phyloP scores from a whole-genome alignment of 2,888 invertebrate genomes.

The Carpatolechia fugitivella region DNA sequence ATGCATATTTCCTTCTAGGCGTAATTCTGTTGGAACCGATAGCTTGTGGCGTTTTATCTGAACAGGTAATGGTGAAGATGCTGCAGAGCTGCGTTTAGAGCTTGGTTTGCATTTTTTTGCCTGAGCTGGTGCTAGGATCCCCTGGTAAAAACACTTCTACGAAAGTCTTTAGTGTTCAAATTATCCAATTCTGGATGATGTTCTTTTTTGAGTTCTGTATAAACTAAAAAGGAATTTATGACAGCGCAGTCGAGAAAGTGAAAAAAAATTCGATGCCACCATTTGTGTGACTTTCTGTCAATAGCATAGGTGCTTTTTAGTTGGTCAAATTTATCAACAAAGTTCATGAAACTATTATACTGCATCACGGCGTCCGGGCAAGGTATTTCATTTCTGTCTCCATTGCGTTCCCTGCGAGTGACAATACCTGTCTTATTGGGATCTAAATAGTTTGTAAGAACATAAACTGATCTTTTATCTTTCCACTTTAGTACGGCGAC shows the following conservation, averaged over 20 bases:
- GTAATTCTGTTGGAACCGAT: too few species aligned
- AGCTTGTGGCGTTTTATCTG: too few species aligned
- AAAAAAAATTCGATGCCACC: constrained; percentile 25
- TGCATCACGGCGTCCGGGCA: constrained; percentile 23
- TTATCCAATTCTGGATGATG: too few species aligned
- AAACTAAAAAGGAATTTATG: constrained; percentile 16
- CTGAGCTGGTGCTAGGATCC: too few species aligned
- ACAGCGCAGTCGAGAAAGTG: constrained; percentile 19
- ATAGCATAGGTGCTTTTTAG: constrained; percentile 24
- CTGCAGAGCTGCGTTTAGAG: too few species aligned
- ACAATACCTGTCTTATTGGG: constrained; percentile 17
- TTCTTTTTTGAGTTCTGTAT: too few species aligned
- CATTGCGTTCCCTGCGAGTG: constrained; percentile 12
- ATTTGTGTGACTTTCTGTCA: constrained; percentile 24
- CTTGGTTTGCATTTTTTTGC: too few species aligned
- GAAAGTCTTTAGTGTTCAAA: too few species aligned
- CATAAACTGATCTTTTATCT: constrained; percentile 21
- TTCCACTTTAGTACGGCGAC: constrained; percentile 19
- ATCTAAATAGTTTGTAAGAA: constrained; percentile 21
- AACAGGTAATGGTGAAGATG: too few species aligned
- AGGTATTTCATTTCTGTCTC: constrained; percentile 16
- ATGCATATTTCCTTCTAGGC: too few species aligned
- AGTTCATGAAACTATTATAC: constrained; percentile 24
- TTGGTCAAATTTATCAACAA: constrained; percentile 27
- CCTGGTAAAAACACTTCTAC: too few species aligned